phyloP scores from a whole-genome alignment of 2,113 vertebrate species.

The Stictonetta naevosa region DNA sequence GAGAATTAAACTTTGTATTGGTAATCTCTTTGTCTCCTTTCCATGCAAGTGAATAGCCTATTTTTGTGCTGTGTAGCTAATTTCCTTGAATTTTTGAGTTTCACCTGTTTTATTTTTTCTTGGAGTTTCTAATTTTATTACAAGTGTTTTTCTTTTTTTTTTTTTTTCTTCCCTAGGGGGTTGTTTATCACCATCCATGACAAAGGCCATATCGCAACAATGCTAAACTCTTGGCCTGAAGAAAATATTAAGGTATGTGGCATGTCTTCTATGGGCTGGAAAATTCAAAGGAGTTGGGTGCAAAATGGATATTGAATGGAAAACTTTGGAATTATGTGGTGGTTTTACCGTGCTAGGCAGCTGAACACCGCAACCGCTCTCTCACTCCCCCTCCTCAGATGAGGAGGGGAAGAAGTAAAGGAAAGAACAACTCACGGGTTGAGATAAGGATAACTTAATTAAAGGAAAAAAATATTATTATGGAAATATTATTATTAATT shows the following conservation, averaged over 20 bases:
- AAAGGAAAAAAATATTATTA: too few species aligned
- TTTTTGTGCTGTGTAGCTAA: background rate
- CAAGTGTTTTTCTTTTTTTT: background rate
- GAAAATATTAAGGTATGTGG: constrained; percentile 91
- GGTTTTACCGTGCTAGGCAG: too few species aligned
- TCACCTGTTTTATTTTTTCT: background rate
- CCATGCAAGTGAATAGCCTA: background rate
- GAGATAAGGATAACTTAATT: too few species aligned
- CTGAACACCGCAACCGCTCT: too few species aligned
- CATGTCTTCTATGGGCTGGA: background rate
- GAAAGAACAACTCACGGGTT: too few species aligned
- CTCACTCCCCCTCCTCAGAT: too few species aligned
- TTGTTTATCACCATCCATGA: constrained; percentile 99
- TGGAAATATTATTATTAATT: too few species aligned
- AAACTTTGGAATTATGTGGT: background rate
- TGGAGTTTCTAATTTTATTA: background rate
- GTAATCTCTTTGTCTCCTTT: background rate
- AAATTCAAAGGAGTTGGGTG: background rate
- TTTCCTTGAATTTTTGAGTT: background rate
- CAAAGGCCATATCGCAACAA: constrained; percentile 91
- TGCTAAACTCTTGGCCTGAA: constrained; percentile 98
- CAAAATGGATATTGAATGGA: background rate
- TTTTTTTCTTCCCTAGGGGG: constrained; percentile 71
- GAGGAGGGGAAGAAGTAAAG: too few species aligned
- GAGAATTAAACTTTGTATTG: background rate